Evolutionary conservation across 2,888 invertebrate species (phyloP), one percentile per base, ranked within the genome.

Genomic region (Dicroscelio sp.): DNA sequence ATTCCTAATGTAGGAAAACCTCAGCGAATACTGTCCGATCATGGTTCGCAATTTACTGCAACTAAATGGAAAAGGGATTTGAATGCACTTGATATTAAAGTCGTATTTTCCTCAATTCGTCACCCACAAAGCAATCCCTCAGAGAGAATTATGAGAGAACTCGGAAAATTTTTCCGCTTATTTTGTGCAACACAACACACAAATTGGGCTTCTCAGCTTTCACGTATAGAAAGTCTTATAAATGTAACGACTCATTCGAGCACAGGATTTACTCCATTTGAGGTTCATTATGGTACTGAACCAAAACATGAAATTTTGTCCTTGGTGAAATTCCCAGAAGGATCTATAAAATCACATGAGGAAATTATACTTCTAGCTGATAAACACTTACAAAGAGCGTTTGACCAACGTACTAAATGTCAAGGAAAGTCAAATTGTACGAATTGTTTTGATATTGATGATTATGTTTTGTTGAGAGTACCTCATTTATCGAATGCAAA

Each of bases 11-110:
- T 79, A 17, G 86, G 86, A 10, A 86, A 86, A 69, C 86, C 86
- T 10, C 6, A 27, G 20, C 30, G 75, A 27, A 38, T 79, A 10
- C 71, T 88, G n/a, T 52, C 71, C n/a, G 84, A 87, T 79, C 60
- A 87, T 67, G 87, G 73, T 1, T 80, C 80, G 0, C 87, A 87
- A 55, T 87, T 87, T 20, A 30, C 80, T 5, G 80, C 80, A 5
- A 55, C 71, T 4, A 5, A 63, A 20, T 88, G 84, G 88, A 84
- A 27, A 52, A 33, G 31, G n/a, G 33, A 60, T 1, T 38, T 83
- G 1, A 31, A 69, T n/a, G 20, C 78, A 52, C 17, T 71, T 3
- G 71, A 33, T 12, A 43, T 88, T 5, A 48, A 71, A 31, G 71
- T 88, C 2, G 38, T 33, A n/a, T 84, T 27, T 71, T 83, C 55